A percentile compares a stretch with the other conserved stretches of the same genome.
phyloP scores from a whole-genome alignment of 2,888 invertebrate genomes.

The Stenodera caucasica region DNA sequence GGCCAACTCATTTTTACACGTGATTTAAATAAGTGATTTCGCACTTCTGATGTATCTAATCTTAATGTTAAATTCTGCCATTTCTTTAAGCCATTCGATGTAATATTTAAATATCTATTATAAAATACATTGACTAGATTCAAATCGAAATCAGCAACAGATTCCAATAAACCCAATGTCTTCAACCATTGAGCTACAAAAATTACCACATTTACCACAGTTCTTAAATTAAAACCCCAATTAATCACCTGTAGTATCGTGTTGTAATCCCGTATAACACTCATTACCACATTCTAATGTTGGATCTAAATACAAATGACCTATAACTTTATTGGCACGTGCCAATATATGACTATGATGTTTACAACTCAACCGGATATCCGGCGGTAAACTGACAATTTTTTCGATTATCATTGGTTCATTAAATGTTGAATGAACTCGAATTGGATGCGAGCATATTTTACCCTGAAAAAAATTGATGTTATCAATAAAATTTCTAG shows the following conservation, averaged over 20 bases:
- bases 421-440: constrained; percentile 79
- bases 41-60: constrained; percentile 73
- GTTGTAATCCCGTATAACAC: constrained; percentile 77
- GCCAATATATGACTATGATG: constrained; percentile 58
- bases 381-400: constrained; percentile 65
- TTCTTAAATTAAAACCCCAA: neutral
- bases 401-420: constrained; percentile 76
- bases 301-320: constrained; percentile 72
- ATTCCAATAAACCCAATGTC: constrained; percentile 65
- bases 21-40: constrained; percentile 67
- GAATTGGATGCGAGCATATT: constrained; percentile 73
- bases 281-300: constrained; percentile 69
- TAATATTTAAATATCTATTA: constrained; percentile 62
- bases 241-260: constrained; percentile 65
- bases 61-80: constrained; percentile 73
- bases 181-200: constrained; percentile 70
- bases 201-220: neutral
- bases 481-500: neutral
- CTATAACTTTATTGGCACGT: constrained; percentile 59
- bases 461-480: constrained; percentile 64
- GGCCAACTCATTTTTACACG: constrained; percentile 73
- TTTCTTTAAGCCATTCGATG: constrained; percentile 54
- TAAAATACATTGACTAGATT: constrained; percentile 66
- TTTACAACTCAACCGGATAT: constrained; percentile 63
- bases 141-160: constrained; percentile 70